Percentiles rank a stretch among this genome's conserved stretches.
These are phyloP conservation scores for Calephelis virginiensis DNA, from an alignment of 1,140 invertebrate species.

Conservation along the genomic window DNA sequence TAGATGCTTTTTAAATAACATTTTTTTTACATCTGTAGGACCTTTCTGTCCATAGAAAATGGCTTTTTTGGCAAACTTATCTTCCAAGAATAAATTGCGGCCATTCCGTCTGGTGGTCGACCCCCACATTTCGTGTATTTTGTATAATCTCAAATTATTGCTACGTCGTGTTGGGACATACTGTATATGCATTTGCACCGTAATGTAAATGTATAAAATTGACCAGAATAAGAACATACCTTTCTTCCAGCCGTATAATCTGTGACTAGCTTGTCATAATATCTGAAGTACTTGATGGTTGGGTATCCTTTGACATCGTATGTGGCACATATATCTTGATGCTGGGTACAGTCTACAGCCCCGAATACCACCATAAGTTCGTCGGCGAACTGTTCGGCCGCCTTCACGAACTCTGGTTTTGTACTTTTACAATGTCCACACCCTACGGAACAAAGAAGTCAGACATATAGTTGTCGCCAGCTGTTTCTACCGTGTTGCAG, in stretches of 20 bases:
- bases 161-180: no score
- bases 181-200: no score
- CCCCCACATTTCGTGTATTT: no score
- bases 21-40: no score
- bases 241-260: conserved; percentile 87
- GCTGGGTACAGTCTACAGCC: conserved; percentile 90
- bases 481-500: no score
- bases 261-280: conserved; percentile 84
- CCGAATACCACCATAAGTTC: conserved; percentile 87
- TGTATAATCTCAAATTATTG: no score
- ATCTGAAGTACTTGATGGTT: conserved; percentile 92
- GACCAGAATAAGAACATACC: conserved; percentile 63
- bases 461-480: neutral
- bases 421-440: conserved; percentile 94
- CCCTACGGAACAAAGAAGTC: conserved; percentile 79
- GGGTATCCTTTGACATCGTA: conserved; percentile 91
- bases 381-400: conserved; percentile 86
- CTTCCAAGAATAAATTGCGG: no score
- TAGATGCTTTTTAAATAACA: no score
- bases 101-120: no score
- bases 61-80: no score
- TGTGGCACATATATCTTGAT: conserved; percentile 81
- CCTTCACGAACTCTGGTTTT: conserved; percentile 90
- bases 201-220: no score
- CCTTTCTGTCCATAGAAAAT: no score